Evolutionary conservation across 2,113 vertebrate species (phyloP).

Genomic region (Apodemus sylvaticus): DNA sequence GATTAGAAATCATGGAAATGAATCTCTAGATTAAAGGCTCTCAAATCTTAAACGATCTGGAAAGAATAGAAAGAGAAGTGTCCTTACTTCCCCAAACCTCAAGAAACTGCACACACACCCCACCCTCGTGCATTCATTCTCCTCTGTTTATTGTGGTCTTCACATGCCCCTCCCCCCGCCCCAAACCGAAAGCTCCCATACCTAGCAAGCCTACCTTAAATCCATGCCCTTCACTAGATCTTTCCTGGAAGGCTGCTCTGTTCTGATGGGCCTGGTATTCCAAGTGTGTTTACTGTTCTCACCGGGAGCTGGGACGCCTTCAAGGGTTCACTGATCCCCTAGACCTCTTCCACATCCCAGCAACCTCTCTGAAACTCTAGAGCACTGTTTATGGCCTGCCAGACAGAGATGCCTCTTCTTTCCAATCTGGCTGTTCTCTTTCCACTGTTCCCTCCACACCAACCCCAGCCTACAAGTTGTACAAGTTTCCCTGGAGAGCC

Average conservation of each 20-base stretch:
- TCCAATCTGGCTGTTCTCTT: not conserved
- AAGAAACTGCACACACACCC: not conserved
- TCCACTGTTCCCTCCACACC: accelerated
- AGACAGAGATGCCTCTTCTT: not conserved
- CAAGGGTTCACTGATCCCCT: not conserved
- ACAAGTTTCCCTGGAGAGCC: not conserved
- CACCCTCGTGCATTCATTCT: not conserved
- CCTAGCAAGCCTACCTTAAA: not conserved
- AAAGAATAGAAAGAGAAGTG: not conserved
- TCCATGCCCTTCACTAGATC: not conserved
- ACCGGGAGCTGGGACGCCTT: accelerated
- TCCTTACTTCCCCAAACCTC: too few relatives aligned
- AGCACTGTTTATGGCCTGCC: not conserved
- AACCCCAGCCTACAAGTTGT: accelerated
- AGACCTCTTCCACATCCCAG: not conserved
- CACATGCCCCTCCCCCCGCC: accelerated
- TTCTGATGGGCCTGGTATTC: not conserved
- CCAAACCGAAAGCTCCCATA: not conserved
- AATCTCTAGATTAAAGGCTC: not conserved
- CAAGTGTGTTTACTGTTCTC: too few relatives aligned
- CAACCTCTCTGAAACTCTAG: not conserved
- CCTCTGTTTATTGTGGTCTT: not conserved
- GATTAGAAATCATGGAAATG: not conserved
- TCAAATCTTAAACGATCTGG: not conserved
- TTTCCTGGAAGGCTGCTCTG: accelerated